These are phyloP conservation scores for Dicrurus megarhynchus DNA, from an alignment of 2,113 vertebrate genomes.

Conservation along the genomic window DNA sequence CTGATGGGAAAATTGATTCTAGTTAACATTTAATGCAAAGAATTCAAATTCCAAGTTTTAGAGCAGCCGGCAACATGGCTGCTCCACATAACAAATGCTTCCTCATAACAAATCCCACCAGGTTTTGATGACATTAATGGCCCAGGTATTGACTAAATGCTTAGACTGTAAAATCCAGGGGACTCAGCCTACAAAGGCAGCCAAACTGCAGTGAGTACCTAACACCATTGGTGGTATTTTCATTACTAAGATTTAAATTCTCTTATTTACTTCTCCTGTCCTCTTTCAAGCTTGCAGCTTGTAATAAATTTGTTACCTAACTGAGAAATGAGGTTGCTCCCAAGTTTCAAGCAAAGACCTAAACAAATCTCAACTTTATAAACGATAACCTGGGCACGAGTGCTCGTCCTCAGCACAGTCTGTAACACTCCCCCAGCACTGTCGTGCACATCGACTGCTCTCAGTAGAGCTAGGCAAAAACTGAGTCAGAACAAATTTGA, in stretches of 20 bases:
- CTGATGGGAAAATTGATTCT: background rate
- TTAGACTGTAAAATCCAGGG: background rate
- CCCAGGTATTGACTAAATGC: background rate
- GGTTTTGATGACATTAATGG: background rate
- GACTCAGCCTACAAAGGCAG: background rate
- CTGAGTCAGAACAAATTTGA: background rate
- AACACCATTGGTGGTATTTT: background rate
- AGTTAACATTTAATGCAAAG: background rate
- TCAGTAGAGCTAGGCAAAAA: background rate
- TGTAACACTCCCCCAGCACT: background rate
- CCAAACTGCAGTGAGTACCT: accelerated
- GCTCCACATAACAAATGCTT: background rate
- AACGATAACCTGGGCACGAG: accelerated
- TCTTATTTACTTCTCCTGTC: background rate
- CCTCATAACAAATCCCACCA: background rate
- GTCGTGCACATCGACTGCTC: accelerated
- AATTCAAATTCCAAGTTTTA: background rate
- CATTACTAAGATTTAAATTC: background rate
- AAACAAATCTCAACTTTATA: background rate
- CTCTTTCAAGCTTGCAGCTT: background rate
- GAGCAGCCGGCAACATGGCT: background rate
- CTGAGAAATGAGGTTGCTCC: background rate
- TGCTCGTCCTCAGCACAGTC: background rate
- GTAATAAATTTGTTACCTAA: background rate
- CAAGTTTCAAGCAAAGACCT: background rate